phyloP scores from a whole-genome alignment of 2,888 invertebrate species.

The Dione juno region DNA sequence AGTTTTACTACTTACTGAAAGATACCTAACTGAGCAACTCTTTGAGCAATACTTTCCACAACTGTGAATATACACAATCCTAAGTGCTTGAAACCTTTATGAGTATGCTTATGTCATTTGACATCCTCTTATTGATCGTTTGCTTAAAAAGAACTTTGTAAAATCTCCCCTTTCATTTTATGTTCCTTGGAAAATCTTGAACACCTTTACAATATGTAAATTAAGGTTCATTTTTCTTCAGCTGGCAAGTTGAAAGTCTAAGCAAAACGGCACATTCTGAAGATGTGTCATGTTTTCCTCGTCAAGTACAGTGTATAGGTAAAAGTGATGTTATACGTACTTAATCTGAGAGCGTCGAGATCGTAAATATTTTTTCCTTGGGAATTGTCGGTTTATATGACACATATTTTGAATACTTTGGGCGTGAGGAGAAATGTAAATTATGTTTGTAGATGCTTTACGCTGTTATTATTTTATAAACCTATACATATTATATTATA shows the following conservation, averaged over 20 bases:
- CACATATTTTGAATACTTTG: conserved; percentile 8
- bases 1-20: conserved; percentile 31
- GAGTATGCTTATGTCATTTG: conserved; percentile 53
- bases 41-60: conserved; percentile 25
- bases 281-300: conserved; percentile 58
- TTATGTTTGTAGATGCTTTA: not conserved
- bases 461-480: not conserved
- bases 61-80: conserved; percentile 37
- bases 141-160: conserved; percentile 55
- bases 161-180: conserved; percentile 51
- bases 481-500: not conserved
- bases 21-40: not conserved
- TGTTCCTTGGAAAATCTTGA: conserved; percentile 28
- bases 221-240: conserved; percentile 50
- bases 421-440: not conserved
- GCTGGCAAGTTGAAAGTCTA: not conserved
- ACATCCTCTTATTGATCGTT: conserved; percentile 63
- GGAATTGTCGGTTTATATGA: conserved; percentile 24
- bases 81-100: conserved; percentile 50
- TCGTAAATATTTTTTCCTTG: conserved; percentile 47
- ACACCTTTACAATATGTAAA: conserved; percentile 38
- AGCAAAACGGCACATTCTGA: conserved; percentile 43
- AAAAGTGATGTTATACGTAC: conserved; percentile 48
- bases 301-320: conserved; percentile 45
- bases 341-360: conserved; percentile 49